phyloP scores from a whole-genome alignment of 2,113 vertebrate genomes.

The Thinocorus orbignyianus region DNA sequence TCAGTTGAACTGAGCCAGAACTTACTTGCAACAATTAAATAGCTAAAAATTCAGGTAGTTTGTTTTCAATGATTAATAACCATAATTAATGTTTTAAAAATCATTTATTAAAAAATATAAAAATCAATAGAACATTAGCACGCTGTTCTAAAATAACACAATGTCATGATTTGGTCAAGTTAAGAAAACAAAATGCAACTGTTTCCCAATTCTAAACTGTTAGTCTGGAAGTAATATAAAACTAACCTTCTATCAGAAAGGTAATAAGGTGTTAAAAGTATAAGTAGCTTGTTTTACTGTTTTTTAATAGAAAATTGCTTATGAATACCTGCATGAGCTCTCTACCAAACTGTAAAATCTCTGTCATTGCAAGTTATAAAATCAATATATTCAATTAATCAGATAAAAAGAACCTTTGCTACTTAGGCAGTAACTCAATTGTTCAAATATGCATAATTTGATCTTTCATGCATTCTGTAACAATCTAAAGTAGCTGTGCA shows the following conservation, averaged over 20 bases:
- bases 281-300: neutral
- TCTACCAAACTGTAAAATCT: neutral
- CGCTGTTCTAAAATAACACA: neutral
- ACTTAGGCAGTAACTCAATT: neutral
- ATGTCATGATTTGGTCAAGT: neutral
- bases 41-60: neutral
- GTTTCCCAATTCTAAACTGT: neutral
- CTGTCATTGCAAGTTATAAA: neutral
- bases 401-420: neutral
- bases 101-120: neutral
- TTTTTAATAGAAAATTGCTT: neutral
- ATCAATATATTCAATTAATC: neutral
- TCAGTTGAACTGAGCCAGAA: neutral
- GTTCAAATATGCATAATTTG: neutral
- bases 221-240: neutral
- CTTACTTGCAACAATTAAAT: neutral
- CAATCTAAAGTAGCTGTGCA: neutral
- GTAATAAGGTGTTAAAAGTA: neutral
- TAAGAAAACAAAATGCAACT: neutral
- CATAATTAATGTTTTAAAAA: neutral
- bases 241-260: neutral
- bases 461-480: neutral
- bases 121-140: neutral
- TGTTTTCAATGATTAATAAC: neutral
- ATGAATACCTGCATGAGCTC: neutral